phyloP scores from a whole-genome alignment of 2,797 vertebrate genomes.

The Salmo trutta region DNA sequence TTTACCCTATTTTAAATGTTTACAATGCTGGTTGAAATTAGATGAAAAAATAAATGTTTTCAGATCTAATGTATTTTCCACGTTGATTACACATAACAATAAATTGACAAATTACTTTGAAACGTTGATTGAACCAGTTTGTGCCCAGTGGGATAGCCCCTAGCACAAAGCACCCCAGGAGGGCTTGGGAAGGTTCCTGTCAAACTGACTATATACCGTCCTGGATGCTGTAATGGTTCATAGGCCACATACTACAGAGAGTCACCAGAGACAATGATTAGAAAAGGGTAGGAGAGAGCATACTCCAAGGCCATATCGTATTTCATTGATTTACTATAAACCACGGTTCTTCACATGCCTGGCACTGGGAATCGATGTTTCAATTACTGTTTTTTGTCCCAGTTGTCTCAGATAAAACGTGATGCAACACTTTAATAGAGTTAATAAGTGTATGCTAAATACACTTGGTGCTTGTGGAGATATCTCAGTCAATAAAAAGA shows the following conservation, averaged over 20 bases:
- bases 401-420: not conserved
- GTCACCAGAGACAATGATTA: not conserved
- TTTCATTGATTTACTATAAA: slow-evolving; percentile 4
- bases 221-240: not conserved
- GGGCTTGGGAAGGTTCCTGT: not conserved
- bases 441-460: not conserved
- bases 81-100: too few species aligned
- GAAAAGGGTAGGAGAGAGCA: not conserved
- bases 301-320: too few species aligned
- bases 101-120: too few species aligned
- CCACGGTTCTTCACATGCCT: not conserved
- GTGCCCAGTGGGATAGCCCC: not conserved
- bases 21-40: too few species aligned
- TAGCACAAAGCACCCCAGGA: not conserved
- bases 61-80: too few species aligned
- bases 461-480: not conserved
- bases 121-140: too few species aligned
- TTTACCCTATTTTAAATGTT: too few species aligned
- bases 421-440: not conserved
- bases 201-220: too few species aligned
- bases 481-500: not conserved
- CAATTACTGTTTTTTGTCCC: not conserved
- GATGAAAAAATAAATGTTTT: too few species aligned
- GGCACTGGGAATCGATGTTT: not conserved
- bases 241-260: slow-evolving; percentile 5